phyloP scores from a whole-genome alignment of 37 sponge, comb jelly and placozoan species.

The Amphimedon queenslandica region DNA sequence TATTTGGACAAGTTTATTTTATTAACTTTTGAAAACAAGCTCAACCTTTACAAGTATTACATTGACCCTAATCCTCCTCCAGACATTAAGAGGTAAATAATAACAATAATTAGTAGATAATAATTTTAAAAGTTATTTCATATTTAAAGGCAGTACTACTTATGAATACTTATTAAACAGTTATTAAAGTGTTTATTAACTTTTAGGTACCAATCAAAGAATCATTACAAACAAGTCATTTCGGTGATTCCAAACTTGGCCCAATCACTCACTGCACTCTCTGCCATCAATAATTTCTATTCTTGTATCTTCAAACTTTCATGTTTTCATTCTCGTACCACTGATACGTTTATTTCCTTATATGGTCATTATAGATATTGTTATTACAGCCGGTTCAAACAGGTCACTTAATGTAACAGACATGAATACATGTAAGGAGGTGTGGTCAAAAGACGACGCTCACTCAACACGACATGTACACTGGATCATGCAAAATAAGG shows the following conservation, averaged over 20 bases:
- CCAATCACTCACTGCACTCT: constrained; percentile 81
- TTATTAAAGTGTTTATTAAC: constrained; percentile 1
- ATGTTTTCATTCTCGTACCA: neutral
- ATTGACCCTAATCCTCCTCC: constrained; percentile 70
- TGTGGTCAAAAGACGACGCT: constrained; percentile 38
- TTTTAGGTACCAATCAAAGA: constrained; percentile 55
- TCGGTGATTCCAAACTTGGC: constrained; percentile 31
- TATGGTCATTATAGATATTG: constrained; percentile 53
- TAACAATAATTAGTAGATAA: too few species aligned
- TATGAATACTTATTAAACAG: neutral
- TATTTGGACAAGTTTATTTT: constrained; percentile 97
- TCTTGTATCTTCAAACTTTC: constrained; percentile 76
- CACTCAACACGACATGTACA: constrained; percentile 65
- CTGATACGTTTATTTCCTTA: neutral
- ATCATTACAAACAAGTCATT: constrained; percentile 51
- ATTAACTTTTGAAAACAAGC: constrained; percentile 49
- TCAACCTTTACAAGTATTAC: constrained; percentile 88
- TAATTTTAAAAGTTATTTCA: neutral
- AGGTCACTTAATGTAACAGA: constrained; percentile 72
- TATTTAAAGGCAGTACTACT: neutral
- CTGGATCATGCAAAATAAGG: constrained; percentile 76
- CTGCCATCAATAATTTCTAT: constrained; percentile 81
- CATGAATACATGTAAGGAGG: constrained; percentile 65
- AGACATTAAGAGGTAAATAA: constrained; percentile 85
- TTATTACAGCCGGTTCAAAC: constrained; percentile 74